These are phyloP conservation scores for Drosophila tani DNA, from an alignment of 1,140 invertebrate genomes.

Conservation along the genomic window DNA sequence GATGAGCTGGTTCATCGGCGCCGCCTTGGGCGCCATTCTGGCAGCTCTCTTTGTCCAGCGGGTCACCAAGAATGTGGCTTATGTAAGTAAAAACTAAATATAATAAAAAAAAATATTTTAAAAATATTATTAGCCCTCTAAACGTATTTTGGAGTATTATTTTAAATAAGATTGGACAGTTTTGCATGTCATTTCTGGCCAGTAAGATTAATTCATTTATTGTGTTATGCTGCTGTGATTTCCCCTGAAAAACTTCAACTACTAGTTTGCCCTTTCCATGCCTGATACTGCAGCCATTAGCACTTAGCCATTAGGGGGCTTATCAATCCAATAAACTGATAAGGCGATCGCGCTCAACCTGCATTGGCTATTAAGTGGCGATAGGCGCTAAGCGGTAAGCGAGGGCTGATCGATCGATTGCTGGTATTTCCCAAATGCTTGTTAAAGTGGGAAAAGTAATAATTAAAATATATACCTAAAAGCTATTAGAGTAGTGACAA, in stretches of 20 bases:
- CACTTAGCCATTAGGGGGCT: conserved; percentile 42
- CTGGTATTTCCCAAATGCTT: neutral
- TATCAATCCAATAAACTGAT: conserved; percentile 56
- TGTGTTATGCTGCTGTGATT: conserved; percentile 1
- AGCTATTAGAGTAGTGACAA: neutral
- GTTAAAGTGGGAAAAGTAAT: neutral
- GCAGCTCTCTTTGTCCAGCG: conserved; percentile 68
- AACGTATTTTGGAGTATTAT: neutral
- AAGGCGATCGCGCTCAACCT: conserved; percentile 56
- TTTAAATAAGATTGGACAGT: neutral
- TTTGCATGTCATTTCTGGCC: neutral
- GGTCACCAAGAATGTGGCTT: conserved; percentile 79
- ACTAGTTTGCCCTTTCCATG: neutral
- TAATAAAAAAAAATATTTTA: too few species aligned
- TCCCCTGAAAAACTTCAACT: conserved; percentile 1
- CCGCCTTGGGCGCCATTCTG: conserved; percentile 61
- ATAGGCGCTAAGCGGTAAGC: conserved; percentile 25
- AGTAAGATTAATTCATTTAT: neutral
- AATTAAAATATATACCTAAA: neutral
- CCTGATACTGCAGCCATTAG: conserved; percentile 33
- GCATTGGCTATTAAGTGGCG: conserved; percentile 59
- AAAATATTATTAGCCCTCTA: neutral
- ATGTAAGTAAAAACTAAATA: conserved; percentile 59
- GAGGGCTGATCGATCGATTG: conserved; percentile 48
- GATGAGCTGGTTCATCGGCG: conserved; percentile 78